Evolutionary conservation across 2,888 invertebrate species (phyloP).

Genomic region (Julus scanicus): DNA sequence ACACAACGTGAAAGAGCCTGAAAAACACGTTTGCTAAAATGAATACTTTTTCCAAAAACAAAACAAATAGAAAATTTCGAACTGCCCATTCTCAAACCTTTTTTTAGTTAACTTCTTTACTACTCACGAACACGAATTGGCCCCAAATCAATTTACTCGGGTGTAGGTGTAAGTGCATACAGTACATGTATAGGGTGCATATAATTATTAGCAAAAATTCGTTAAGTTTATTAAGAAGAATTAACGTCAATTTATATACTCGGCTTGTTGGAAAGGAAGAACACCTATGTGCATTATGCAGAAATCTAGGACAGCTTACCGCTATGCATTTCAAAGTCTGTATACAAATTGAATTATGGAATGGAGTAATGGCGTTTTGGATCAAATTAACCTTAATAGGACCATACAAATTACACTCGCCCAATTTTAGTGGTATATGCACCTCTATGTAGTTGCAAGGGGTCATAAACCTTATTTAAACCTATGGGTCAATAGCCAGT

Average conservation of each 20-base stretch:
- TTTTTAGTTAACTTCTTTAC: not conserved
- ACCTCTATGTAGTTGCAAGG: no score
- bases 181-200: not conserved
- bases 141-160: not conserved
- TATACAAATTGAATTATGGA: no score
- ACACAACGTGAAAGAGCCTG: not conserved
- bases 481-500: no score
- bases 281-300: no score
- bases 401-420: no score
- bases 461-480: no score
- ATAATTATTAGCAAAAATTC: not conserved
- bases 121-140: constrained; percentile 14
- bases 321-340: no score
- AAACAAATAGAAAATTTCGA: not conserved
- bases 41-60: not conserved
- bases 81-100: not conserved
- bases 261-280: not conserved
- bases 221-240: no score
- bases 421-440: no score
- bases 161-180: constrained; percentile 10
- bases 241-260: not conserved
- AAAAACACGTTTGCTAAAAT: not conserved
- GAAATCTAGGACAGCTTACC: no score
- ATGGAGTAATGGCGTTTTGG: no score
- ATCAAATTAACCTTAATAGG: no score